phyloP scores from a whole-genome alignment of 1,140 invertebrate species.

The Papilio xuthus region DNA sequence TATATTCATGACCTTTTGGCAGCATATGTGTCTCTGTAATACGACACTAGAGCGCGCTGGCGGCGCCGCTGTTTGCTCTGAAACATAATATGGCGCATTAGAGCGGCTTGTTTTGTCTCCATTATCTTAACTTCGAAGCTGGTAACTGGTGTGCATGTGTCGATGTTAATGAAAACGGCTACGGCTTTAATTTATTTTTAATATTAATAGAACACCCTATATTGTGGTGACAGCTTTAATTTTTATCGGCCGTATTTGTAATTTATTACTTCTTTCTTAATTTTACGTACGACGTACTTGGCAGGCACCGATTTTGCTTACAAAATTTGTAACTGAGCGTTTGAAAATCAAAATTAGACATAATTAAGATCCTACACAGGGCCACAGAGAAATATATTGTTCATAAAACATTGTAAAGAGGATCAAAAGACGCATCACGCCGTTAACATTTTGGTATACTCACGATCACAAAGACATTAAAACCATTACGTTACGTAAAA shows the following conservation, averaged over 20 bases:
- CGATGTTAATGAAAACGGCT: constrained; percentile 21
- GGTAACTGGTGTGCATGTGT: constrained; percentile 62
- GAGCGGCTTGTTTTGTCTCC: constrained; percentile 70
- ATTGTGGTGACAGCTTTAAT: not conserved
- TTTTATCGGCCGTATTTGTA: no score
- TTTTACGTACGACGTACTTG: not conserved
- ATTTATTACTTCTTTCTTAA: not conserved
- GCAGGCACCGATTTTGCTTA: not conserved
- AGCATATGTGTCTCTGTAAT: constrained; percentile 66
- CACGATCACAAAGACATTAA: not conserved
- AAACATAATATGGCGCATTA: constrained; percentile 74
- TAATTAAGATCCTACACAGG: not conserved
- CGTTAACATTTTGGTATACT: not conserved
- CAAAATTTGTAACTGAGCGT: not conserved
- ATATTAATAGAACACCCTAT: constrained; percentile 5
- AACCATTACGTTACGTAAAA: not conserved
- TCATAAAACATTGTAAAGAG: not conserved
- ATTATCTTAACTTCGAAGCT: constrained; percentile 75
- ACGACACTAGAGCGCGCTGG: constrained; percentile 59
- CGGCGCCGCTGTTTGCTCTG: constrained; percentile 63
- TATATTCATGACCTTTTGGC: constrained; percentile 72
- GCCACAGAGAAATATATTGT: not conserved
- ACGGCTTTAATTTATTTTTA: not conserved
- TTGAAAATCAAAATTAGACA: not conserved
- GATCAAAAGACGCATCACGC: not conserved